Base-by-base conservation (phyloP, 2,888 invertebrate genomes). In the Crocallis elinguaria region DNA sequence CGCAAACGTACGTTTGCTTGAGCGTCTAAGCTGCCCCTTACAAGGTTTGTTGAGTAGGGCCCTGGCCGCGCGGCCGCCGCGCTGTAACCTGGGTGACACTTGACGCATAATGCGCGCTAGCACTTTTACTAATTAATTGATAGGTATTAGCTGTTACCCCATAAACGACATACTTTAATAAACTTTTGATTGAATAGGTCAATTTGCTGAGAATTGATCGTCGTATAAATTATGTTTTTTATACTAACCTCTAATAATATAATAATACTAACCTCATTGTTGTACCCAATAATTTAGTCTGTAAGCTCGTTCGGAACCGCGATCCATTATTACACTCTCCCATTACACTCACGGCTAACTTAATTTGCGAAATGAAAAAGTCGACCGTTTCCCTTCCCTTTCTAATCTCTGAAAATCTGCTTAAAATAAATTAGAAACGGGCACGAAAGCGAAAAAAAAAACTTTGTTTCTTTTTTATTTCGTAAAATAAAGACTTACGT, bases 371-470 rank as follows among this genome's bases (percentile, higher is more conserved):
- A 68, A 66, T 59, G 64, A 67, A 68, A 64, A 71, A 73, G 63
- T 67, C 66, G 62, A 61, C 66, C 53, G 69, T 71, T 67, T 67
- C 68, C 66, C 59, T 64, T 69, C 66, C 45, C 30, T 60, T 62
- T 71, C 71, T 79, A 79, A 79, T 77, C 76, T 74, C 64, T 45
- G 59, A 68, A 67, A 77, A 79, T 78, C 76, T 73, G 69, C 73
- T 75, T 75, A 73, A 75, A 75, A 73, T 74, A 75, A 77, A 77
- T 77, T 75, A 70, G 66, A 67, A 73, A 69, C 64, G 67, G 62
- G 57, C 67, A 62, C 67, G 67, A 66, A 16, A 46, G 39, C 29
- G 46, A 30, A 37, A 56, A 57, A 53, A 58, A 62, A 69, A 76
- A 79, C 74, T 79, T 79, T 75, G 69, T 66, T 62, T 49, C 62